Evolutionary conservation across 1,140 invertebrate genomes (phyloP).

Genomic region (Eueides isabella): DNA sequence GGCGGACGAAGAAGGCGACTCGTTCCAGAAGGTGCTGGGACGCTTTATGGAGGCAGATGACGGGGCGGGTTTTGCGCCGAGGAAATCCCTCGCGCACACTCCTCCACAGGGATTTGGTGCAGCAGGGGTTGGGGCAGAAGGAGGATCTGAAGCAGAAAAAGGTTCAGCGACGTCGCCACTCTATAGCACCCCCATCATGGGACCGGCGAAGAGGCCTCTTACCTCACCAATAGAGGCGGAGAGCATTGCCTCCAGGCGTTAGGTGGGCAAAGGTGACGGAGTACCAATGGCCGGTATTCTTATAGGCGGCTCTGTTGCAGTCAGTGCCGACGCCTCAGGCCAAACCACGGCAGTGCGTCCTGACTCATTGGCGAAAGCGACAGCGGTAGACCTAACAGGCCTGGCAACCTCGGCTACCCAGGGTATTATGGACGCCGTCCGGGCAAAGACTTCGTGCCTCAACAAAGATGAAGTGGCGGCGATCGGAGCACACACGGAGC

Average conservation of each 20-base stretch:
- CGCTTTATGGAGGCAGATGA: too few species aligned
- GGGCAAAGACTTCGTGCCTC: not conserved
- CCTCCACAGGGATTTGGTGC: too few species aligned
- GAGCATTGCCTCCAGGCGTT: conserved; percentile 91
- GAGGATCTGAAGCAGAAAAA: conserved; percentile 87
- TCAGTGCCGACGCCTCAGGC: too few species aligned
- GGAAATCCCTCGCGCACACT: too few species aligned
- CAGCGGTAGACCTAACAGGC: not conserved
- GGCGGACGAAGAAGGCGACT: too few species aligned
- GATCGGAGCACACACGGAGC: not conserved
- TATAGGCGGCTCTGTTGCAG: too few species aligned
- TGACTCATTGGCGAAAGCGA: not conserved
- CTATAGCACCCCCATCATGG: conserved; percentile 39
- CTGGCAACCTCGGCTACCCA: not conserved
- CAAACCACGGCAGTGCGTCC: too few species aligned
- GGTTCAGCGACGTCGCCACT: conserved; percentile 87
- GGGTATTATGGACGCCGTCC: not conserved
- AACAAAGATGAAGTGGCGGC: not conserved
- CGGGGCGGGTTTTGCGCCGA: too few species aligned
- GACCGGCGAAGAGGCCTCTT: not conserved
- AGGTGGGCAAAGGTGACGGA: not conserved
- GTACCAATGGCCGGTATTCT: not conserved
- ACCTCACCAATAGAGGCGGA: conserved; percentile 56
- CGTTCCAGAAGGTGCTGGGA: too few species aligned
- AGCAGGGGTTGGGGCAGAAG: conserved; percentile 89